Base-by-base conservation (phyloP, 2,888 invertebrate species). In the Candidula unifasciata region DNA sequence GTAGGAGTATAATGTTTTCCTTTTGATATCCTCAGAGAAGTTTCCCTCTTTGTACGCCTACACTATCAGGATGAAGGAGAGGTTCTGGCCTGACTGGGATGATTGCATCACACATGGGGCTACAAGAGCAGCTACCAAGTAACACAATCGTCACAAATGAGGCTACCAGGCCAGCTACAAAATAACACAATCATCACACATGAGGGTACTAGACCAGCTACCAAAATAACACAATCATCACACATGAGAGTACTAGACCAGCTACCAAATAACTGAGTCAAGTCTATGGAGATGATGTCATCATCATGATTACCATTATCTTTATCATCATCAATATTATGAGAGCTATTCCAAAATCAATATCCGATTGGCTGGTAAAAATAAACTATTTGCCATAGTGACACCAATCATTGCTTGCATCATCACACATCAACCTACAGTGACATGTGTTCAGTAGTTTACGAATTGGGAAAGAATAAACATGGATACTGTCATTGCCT, bases 11-110 rank as follows among this genome's bases (percentile, higher is more conserved):
- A 44, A 44, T 44, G 44, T 44, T 6, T 44, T 10, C 13, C 44
- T 44, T 10, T 44, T 44, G 44, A 10, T 44, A 10, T 74, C 54
- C 74, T 54, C 74, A 74, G 74, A 74, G 1, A 74, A 74, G 21
- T 74, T 74, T 33, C 74, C 74, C 30, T 30, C 54, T 18, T 18
- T 74, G 33, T 33, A 74, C 33, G 54, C 8, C 18, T 74, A 74
- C 21, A 30, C 27, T 30, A 1, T 74, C 30, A 74, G 88, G 35
- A 87, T 88, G 86, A 87, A 85, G 37, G 77, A 73, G 33, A 80
- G 30, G 10, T 88, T 85, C 81, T 88, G 88, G 88, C 86, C 87
- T 2, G 88, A 88, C 84, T 88, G 88, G 87, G 83, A 86, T 66
- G 85, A 88, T 30, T 86, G 85, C 74, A 88, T 82, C 21, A 86